Conservation (phyloP, 2,888 invertebrate species). For the Venusia cambrica region DNA sequence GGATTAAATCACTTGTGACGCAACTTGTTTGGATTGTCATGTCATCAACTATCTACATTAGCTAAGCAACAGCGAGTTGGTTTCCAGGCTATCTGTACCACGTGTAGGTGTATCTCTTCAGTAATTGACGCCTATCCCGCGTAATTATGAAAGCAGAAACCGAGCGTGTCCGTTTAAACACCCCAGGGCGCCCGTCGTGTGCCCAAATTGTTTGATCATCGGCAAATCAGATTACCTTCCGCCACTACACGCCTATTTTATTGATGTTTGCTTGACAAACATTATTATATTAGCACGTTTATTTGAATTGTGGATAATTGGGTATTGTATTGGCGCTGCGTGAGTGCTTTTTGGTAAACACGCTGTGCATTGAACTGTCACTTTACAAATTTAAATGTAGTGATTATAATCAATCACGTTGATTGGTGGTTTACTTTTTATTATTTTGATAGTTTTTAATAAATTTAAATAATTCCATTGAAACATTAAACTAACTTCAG, state of each 20-base stretch:
- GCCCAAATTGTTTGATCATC: constrained; percentile 36
- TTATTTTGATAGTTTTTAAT: too few relatives aligned
- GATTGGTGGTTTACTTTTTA: too few relatives aligned
- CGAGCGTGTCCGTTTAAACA: constrained; percentile 25
- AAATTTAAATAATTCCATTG: too few relatives aligned
- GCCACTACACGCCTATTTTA: constrained; percentile 24
- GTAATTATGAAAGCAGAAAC: constrained; percentile 3
- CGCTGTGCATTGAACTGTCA: constrained; percentile 3
- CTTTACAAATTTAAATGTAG: constrained; percentile 6
- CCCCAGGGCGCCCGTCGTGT: constrained; percentile 26
- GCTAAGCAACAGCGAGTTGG: too few relatives aligned
- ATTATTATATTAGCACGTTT: constrained; percentile 23
- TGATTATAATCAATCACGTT: background rate
- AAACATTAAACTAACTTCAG: constrained; percentile 1
- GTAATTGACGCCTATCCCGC: too few relatives aligned
- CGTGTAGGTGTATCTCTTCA: too few relatives aligned
- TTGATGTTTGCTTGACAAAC: constrained; percentile 24
- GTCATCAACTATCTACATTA: too few relatives aligned
- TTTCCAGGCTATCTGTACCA: too few relatives aligned
- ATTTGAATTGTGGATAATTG: constrained; percentile 25
- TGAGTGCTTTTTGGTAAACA: constrained; percentile 7
- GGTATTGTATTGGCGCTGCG: constrained; percentile 14
- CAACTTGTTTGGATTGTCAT: too few relatives aligned
- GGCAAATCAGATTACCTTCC: constrained; percentile 38
- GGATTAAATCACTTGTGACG: too few relatives aligned